Base-by-base conservation (phyloP, 2,888 invertebrate genomes). In the Adelphocoris suturalis region DNA sequence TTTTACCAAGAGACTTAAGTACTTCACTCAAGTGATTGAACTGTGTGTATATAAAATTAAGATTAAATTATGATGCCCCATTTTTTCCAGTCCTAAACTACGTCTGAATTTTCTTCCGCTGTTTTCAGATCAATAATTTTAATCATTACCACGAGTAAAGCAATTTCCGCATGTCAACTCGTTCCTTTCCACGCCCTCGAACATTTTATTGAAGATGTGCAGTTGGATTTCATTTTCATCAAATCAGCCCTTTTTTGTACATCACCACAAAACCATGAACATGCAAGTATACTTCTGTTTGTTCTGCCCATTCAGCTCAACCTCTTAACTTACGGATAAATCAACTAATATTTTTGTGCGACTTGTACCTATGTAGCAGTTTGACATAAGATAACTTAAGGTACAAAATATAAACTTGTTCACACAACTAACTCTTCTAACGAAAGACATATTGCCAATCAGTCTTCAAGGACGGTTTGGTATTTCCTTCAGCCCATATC, bases 1-100 rank as follows among this genome's bases (percentile, higher is more conserved):
- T 68, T 78, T 52, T 88, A 52, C 57, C 52, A 37, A 88, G 52
- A 55, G 88, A 88, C 88, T 88, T 88, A 78, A 47, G 9, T 88
- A 88, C 78, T 48, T 86, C 68, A 86, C 80, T 48, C 88, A 37
- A 78, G 78, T 88, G 88, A 78, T 48, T 88, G 78, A 78, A 88
- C 88, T 88, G 52, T 76, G 80, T 88, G 78, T 88, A 88, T 55
- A 88, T 88, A 86, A 61, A 37, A 88, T 88, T 76, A 76, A 47
- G 16, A 80, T 88, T 88, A 52, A 27, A 75, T 52, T 78, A 52
- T 78, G 88, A 88, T 80, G 52, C 88, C 88, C 88, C 52, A 13
- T 12, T 55, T 27, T n/a, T 80, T 28, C 61, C 61, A 68, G 68
- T 23, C 61, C 85, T 61, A 61, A 47, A 2, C 46, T 80, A 80